Evolutionary conservation across 2,113 vertebrate genomes (phyloP).

Genomic region (Podarcis muralis): DNA sequence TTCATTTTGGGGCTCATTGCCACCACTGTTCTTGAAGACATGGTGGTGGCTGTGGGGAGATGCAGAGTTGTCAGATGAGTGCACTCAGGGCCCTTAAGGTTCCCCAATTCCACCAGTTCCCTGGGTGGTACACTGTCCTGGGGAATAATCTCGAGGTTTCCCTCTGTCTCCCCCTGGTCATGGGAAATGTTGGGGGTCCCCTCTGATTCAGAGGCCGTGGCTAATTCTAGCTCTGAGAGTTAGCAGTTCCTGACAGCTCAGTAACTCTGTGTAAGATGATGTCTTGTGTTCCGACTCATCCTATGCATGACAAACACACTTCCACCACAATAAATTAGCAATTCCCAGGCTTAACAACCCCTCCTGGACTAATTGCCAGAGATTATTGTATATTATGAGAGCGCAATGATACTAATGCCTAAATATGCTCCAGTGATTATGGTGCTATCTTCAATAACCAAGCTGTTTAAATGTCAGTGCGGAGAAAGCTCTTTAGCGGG

Average conservation of each 20-base stretch:
- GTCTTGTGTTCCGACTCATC: slow-evolving; percentile 32
- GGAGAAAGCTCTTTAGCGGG: slow-evolving; percentile 71
- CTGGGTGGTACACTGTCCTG: too few relatives aligned
- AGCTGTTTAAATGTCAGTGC: slow-evolving; percentile 74
- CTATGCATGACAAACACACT: slow-evolving; percentile 67
- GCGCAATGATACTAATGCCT: slow-evolving; percentile 73
- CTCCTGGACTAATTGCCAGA: slow-evolving; percentile 76
- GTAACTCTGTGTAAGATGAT: background rate
- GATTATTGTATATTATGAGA: slow-evolving; percentile 76
- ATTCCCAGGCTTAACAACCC: slow-evolving; percentile 73
- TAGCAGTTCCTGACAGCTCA: background rate
- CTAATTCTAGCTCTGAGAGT: background rate
- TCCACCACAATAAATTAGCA: slow-evolving; percentile 72
- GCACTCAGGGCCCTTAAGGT: background rate
- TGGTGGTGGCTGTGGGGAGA: background rate
- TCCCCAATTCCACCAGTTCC: background rate
- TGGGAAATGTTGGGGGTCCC: background rate
- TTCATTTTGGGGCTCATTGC: background rate
- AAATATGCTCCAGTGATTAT: slow-evolving; percentile 76
- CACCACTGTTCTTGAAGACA: background rate
- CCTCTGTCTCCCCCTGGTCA: background rate
- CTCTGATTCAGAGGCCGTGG: background rate
- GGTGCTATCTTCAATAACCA: slow-evolving; percentile 70
- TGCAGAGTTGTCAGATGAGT: background rate
- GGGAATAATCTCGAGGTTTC: background rate